A percentile compares a stretch with the other conserved stretches of the same genome.
Conservation (phyloP, 2,113 vertebrate genomes). For the Hippocampus guttulatus region DNA sequence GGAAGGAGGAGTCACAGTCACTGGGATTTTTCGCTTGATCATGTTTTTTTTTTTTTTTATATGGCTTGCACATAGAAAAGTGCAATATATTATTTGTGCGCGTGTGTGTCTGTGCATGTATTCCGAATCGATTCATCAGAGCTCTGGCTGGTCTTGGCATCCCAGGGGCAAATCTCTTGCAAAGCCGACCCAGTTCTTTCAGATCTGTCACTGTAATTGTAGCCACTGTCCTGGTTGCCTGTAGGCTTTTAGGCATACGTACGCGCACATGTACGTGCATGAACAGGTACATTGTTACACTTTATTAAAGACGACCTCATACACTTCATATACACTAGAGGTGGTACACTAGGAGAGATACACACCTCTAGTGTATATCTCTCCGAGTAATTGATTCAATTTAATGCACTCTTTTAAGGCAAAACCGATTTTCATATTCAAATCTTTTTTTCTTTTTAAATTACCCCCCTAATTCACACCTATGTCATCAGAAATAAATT, state of each 20-base stretch:
- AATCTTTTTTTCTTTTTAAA: too few species aligned
- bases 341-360: too few species aligned
- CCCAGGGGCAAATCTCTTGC: conserved; percentile 67
- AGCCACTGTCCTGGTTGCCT: conserved; percentile 70
- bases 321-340: not conserved
- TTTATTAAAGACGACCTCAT: not conserved
- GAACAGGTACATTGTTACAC: conserved; percentile 9
- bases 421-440: too few species aligned
- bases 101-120: conserved; percentile 26
- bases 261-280: conserved; percentile 16
- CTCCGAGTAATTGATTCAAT: too few species aligned
- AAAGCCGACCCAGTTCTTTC: conserved; percentile 76
- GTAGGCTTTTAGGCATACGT: conserved; percentile 38
- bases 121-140: conserved; percentile 66
- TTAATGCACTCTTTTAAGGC: too few species aligned
- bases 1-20: conserved; percentile 14
- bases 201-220: conserved; percentile 73
- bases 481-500: too few species aligned
- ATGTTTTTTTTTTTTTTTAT: conserved; percentile 13
- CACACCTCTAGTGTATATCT: too few species aligned
- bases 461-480: too few species aligned
- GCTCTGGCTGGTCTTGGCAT: conserved; percentile 67
- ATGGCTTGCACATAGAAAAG: not conserved
- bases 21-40: conserved; percentile 23
- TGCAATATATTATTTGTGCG: not conserved